Percentiles rank a stretch among this genome's conserved stretches.
These are phyloP conservation scores for Serrognathus titanus DNA, from an alignment of 2,888 invertebrate genomes.

Conservation along the genomic window DNA sequence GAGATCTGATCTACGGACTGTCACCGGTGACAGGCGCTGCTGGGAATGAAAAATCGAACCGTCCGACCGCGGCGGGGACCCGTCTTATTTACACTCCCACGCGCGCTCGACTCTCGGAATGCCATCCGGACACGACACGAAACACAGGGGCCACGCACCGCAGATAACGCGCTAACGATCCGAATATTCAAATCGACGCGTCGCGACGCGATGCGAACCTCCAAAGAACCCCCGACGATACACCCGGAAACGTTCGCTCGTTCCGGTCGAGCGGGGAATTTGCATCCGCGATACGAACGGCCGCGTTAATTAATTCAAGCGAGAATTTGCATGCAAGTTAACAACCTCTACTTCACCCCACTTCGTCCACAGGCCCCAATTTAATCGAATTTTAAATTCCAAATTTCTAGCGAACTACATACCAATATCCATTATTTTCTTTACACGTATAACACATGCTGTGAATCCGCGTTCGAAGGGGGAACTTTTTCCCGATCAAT, in stretches of 20 bases:
- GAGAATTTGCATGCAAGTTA: slow-evolving; percentile 34
- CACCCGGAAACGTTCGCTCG: slow-evolving; percentile 3
- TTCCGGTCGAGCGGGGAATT: slow-evolving; percentile 29
- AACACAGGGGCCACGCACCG: neutral
- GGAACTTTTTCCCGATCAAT: no score
- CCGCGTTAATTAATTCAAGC: slow-evolving; percentile 44
- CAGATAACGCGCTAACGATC: neutral
- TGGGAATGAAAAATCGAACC: slow-evolving; percentile 43
- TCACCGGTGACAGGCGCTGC: slow-evolving; percentile 42
- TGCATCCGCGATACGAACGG: slow-evolving; percentile 46
- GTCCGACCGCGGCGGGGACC: slow-evolving; percentile 26
- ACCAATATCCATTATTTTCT: no score
- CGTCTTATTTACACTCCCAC: slow-evolving; percentile 21
- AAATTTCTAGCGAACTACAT: no score
- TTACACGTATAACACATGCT: no score
- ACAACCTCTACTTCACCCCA: no score
- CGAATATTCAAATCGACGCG: neutral
- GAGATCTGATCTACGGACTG: slow-evolving; percentile 42
- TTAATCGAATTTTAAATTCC: no score
- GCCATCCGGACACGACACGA: slow-evolving; percentile 5
- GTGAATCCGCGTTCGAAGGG: no score
- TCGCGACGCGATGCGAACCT: no score
- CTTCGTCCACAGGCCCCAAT: no score
- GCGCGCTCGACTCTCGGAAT: slow-evolving; percentile 4
- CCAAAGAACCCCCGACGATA: neutral